phyloP scores from a whole-genome alignment of 1,140 invertebrate genomes.

The Chionoecetes opilio region DNA sequence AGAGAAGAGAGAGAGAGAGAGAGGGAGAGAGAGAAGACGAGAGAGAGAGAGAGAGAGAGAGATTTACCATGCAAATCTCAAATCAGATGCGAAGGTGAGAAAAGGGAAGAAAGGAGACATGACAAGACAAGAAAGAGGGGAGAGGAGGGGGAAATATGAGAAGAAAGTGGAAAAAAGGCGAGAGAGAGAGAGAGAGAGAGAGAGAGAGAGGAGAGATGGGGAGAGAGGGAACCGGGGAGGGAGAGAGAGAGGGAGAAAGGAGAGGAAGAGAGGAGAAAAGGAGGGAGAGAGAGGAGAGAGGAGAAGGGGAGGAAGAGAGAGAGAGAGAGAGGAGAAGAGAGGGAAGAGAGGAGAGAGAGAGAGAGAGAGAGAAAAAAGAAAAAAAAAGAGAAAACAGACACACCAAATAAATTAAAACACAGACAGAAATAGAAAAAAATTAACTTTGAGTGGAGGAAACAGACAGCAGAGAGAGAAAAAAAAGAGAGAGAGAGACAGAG shows the following conservation, averaged over 20 bases:
- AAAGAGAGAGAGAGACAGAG: constrained; percentile 14
- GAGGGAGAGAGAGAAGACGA: no score
- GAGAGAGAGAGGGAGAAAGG: not conserved
- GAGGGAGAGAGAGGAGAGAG: not conserved
- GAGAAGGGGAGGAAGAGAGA: not conserved
- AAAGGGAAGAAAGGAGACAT: not conserved
- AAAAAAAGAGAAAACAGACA: no score
- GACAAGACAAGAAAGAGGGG: not conserved
- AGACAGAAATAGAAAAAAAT: not conserved
- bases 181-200: no score
- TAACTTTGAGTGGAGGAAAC: not conserved
- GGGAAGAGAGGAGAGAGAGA: not conserved
- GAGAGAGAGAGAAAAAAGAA: not conserved
- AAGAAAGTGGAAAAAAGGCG: not conserved
- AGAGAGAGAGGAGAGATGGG: not conserved
- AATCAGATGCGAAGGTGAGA: not conserved
- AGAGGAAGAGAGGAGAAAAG: not conserved
- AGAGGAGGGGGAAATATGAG: not conserved
- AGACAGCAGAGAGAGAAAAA: no score
- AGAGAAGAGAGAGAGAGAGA: no score
- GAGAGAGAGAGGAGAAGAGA: not conserved
- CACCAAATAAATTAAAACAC: not conserved
- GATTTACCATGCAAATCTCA: no score
- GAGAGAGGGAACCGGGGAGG: not conserved
- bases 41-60: no score